phyloP scores from a whole-genome alignment of 2,113 vertebrate genomes.

The Cynopterus brachyotis region DNA sequence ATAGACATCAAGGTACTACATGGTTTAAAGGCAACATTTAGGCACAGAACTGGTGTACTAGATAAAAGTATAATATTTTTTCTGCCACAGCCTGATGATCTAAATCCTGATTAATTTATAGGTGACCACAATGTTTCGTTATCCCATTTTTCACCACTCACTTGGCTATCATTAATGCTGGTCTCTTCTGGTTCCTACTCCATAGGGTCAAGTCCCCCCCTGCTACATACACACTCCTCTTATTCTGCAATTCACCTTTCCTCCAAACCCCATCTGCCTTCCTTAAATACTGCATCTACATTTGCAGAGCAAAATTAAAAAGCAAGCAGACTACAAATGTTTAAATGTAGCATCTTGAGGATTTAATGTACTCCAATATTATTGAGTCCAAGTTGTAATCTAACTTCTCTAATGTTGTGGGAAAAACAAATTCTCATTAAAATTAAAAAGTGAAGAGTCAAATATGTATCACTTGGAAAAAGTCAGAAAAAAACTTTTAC shows the following conservation, averaged over 20 bases:
- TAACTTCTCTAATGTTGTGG: not conserved
- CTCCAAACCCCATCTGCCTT: not conserved
- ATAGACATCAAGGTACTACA: not conserved
- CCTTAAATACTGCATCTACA: not conserved
- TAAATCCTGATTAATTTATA: not conserved
- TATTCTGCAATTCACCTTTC: not conserved
- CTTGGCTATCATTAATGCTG: not conserved
- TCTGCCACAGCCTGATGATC: not conserved
- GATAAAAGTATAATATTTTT: not conserved
- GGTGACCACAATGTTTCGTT: not conserved
- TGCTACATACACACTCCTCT: no score
- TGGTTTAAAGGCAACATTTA: not conserved
- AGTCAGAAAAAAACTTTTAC: not conserved
- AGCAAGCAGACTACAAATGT: not conserved
- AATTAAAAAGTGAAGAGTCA: not conserved
- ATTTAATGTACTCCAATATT: not conserved
- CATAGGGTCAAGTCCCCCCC: accelerated
- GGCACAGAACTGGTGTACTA: not conserved
- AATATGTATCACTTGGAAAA: not conserved
- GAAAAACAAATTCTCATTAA: not conserved
- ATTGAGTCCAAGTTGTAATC: not conserved
- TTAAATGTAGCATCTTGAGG: not conserved
- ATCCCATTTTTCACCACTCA: not conserved
- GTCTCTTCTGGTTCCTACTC: not conserved
- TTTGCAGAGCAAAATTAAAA: not conserved